These are phyloP conservation scores for Apogon hyalosoma DNA, from an alignment of 2,797 vertebrate species.

Conservation along the genomic window DNA sequence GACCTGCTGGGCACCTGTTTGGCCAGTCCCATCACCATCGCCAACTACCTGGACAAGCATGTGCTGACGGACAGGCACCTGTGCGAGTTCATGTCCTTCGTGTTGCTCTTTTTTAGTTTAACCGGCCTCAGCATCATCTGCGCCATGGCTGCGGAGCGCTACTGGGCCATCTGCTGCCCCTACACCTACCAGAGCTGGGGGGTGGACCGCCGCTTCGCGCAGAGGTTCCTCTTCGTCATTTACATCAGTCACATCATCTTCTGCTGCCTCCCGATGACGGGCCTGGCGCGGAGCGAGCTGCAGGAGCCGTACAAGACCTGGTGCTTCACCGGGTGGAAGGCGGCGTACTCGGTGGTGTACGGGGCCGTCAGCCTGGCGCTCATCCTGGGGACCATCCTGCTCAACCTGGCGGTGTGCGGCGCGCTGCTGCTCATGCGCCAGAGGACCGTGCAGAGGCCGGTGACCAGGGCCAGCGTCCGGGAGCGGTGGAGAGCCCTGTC, in stretches of 20 bases:
- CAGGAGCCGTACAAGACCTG: slow-evolving; percentile 90
- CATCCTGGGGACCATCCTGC: slow-evolving; percentile 90
- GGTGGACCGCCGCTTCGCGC: slow-evolving; percentile 90
- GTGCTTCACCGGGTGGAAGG: slow-evolving; percentile 96
- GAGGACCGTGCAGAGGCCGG: slow-evolving; percentile 86
- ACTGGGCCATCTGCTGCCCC: slow-evolving; percentile 96
- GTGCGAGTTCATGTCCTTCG: slow-evolving; percentile 93
- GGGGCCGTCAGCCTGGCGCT: slow-evolving; percentile 92
- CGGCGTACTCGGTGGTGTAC: slow-evolving; percentile 90
- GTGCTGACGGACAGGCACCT: slow-evolving; percentile 84
- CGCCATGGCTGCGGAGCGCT: slow-evolving; percentile 96
- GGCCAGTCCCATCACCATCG: slow-evolving; percentile 94
- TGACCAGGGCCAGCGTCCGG: slow-evolving; percentile 75
- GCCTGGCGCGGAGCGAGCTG: slow-evolving; percentile 80
- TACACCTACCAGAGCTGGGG: slow-evolving; percentile 92
- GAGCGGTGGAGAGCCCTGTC: slow-evolving; percentile 83
- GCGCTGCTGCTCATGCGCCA: slow-evolving; percentile 94
- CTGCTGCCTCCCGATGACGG: slow-evolving; percentile 93
- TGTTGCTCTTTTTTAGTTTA: slow-evolving; percentile 93
- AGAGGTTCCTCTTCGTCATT: slow-evolving; percentile 87
- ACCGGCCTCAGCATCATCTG: slow-evolving; percentile 96
- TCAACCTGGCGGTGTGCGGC: slow-evolving; percentile 93
- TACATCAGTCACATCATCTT: slow-evolving; percentile 91
- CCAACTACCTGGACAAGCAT: slow-evolving; percentile 86
- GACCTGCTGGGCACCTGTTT: slow-evolving; percentile 95